Percentiles rank a stretch among this genome's conserved stretches.
Evolutionary conservation across 2,888 invertebrate genomes (phyloP).

Genomic region (Morpho helenor): DNA sequence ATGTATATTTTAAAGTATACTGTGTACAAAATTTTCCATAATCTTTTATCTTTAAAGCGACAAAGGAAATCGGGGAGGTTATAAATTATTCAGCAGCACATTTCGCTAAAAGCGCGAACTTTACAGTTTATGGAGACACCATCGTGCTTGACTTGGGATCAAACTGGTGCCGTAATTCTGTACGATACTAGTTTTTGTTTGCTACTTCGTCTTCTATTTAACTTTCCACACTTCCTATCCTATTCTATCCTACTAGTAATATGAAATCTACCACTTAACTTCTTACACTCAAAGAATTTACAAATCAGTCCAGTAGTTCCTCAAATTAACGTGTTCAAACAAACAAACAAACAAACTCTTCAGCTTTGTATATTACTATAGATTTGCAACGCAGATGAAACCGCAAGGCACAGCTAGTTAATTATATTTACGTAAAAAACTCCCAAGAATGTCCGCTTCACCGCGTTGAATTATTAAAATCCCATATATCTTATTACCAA

Average conservation of each 20-base stretch:
- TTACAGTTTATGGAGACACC: conserved; percentile 17
- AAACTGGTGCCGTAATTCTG: conserved; percentile 19
- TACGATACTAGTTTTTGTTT: conserved; percentile 1
- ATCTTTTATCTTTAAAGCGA: background rate
- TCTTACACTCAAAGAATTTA: no score
- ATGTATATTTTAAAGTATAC: background rate
- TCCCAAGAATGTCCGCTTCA: background rate
- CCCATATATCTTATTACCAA: no score
- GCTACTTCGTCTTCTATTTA: background rate
- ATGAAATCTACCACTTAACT: no score
- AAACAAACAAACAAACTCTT: no score
- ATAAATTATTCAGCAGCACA: conserved; percentile 24
- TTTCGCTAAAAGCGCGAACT: conserved; percentile 25
- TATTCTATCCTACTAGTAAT: no score
- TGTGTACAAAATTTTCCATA: background rate
- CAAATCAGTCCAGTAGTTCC: no score
- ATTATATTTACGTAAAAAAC: background rate
- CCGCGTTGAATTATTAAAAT: background rate
- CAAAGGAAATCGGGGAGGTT: conserved; percentile 4
- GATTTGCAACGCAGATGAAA: no score
- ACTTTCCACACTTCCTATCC: background rate
- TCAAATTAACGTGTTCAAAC: no score
- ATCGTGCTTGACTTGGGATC: conserved; percentile 24
- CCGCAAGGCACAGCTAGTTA: no score
- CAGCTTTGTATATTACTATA: no score